A percentile compares a stretch with the other conserved stretches of the same genome.
These are phyloP conservation scores for Mus musculus DNA, from an alignment of 2,113 vertebrate species.

Conservation along the genomic window DNA sequence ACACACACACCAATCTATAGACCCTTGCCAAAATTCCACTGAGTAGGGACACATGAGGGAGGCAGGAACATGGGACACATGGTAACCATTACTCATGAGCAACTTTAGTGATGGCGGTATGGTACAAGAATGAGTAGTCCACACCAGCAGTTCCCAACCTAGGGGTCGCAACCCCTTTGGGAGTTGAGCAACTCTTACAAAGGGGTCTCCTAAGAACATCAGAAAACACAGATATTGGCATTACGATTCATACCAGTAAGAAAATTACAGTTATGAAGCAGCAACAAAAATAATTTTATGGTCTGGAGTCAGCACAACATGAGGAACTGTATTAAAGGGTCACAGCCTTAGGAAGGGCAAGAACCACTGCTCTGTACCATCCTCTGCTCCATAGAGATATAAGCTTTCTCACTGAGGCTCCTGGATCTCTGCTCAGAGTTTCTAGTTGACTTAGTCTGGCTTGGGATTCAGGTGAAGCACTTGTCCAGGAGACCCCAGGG, in stretches of 20 bases:
- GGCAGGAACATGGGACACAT: no score
- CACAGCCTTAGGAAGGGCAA: neutral
- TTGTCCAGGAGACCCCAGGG: neutral
- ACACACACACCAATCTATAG: neutral
- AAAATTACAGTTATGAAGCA: neutral
- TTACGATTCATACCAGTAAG: neutral
- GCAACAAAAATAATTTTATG: neutral
- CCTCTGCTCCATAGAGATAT: neutral
- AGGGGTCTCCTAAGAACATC: neutral
- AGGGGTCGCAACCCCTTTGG: neutral
- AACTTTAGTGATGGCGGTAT: neutral
- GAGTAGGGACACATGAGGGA: neutral
- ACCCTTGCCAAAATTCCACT: neutral
- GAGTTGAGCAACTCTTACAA: neutral
- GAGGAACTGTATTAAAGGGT: neutral
- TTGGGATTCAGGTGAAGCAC: neutral
- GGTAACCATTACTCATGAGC: neutral
- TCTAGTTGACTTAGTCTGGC: neutral
- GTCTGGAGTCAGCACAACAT: neutral
- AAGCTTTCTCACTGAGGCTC: neutral
- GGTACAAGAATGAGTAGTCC: neutral
- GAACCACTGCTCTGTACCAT: neutral
- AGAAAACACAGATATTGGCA: neutral
- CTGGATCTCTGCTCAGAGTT: neutral
- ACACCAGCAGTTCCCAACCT: neutral